Conservation (phyloP, 2,888 invertebrate genomes). For the Bugulina stolonifera region DNA sequence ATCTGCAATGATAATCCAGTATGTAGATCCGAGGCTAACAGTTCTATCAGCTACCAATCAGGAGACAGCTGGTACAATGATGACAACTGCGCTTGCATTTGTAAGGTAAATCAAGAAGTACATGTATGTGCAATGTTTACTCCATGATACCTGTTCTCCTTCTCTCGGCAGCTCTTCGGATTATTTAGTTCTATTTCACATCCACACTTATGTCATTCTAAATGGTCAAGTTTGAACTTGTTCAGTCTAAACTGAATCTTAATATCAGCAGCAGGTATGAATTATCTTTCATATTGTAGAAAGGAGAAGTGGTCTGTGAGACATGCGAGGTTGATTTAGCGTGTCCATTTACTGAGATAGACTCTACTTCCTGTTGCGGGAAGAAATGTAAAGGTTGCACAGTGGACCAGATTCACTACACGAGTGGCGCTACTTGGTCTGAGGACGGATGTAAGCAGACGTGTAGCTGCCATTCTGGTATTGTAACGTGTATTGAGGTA, state of each 20-base stretch:
- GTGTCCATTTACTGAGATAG: background rate
- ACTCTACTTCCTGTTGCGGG: background rate
- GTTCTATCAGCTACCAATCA: background rate
- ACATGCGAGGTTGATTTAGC: background rate
- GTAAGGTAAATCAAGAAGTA: background rate
- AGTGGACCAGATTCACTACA: constrained; percentile 10
- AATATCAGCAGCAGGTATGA: too few species aligned
- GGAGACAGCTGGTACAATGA: background rate
- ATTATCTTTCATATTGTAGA: too few species aligned
- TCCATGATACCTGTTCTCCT: too few species aligned
- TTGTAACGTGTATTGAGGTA: constrained; percentile 5
- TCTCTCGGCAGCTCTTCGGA: too few species aligned
- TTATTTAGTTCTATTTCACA: too few species aligned
- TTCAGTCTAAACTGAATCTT: too few species aligned
- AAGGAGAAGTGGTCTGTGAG: constrained; percentile 1
- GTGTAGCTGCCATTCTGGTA: constrained; percentile 24
- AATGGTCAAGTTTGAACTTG: too few species aligned
- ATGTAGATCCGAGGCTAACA: background rate
- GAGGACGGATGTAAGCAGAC: constrained; percentile 14
- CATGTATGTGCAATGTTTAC: too few species aligned
- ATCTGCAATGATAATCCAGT: background rate
- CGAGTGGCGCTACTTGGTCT: constrained; percentile 17
- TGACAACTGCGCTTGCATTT: constrained; percentile 1
- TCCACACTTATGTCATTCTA: too few species aligned
- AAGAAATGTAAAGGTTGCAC: constrained; percentile 13